Evolutionary conservation across 2,113 vertebrate species (phyloP).

Genomic region (Thamnaconus septentrionalis): DNA sequence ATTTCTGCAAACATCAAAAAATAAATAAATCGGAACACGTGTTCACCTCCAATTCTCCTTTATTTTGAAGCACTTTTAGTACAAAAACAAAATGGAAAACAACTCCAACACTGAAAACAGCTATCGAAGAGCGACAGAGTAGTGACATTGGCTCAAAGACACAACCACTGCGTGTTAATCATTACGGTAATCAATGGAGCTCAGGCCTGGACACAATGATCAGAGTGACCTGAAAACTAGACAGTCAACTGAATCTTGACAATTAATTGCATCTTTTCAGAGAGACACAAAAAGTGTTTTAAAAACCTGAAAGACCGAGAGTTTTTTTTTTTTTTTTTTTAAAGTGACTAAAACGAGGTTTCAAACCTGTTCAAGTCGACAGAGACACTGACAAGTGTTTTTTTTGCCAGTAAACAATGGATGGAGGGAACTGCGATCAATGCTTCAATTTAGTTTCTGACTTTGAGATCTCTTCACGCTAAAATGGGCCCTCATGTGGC

Average conservation of each 20-base stretch:
- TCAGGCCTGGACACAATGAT: too few relatives aligned
- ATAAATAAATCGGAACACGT: neutral
- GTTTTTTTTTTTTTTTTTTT: neutral
- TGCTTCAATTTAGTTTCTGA: neutral
- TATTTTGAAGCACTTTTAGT: slow-evolving; percentile 64
- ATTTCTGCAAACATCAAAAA: neutral
- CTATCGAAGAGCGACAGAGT: slow-evolving; percentile 8
- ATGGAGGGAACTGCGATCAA: neutral
- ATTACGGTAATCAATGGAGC: neutral
- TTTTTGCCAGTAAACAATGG: neutral
- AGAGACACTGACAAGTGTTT: neutral
- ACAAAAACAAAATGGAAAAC: slow-evolving; percentile 46
- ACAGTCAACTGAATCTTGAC: neutral
- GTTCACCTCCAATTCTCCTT: slow-evolving; percentile 41
- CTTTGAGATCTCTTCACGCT: neutral
- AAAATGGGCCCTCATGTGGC: neutral
- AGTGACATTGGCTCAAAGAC: slow-evolving; percentile 28
- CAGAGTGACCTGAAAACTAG: too few relatives aligned
- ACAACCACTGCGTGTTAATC: slow-evolving; percentile 6
- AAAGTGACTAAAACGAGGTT: slow-evolving; percentile 2
- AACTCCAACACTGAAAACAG: slow-evolving; percentile 15
- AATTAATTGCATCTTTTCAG: slow-evolving; percentile 8
- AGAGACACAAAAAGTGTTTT: neutral
- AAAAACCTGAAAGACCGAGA: neutral
- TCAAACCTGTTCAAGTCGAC: neutral